These are phyloP conservation scores for Nibea albiflora DNA, from an alignment of 2,113 vertebrate genomes.

Conservation along the genomic window DNA sequence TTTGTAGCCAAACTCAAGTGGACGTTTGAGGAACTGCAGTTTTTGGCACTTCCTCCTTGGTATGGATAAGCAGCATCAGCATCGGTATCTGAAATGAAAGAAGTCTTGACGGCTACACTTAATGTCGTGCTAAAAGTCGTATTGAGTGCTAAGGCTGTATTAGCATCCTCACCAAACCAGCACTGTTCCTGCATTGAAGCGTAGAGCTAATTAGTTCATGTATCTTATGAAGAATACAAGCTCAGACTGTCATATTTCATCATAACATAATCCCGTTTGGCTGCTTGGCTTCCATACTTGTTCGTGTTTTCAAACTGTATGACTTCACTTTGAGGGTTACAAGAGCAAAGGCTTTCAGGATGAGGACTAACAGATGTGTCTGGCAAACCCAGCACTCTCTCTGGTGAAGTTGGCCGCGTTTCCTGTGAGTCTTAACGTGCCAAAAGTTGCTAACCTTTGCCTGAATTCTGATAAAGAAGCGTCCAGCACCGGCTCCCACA, in stretches of 20 bases:
- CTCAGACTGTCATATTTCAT: not conserved
- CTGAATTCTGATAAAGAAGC: not conserved
- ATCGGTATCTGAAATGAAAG: not conserved
- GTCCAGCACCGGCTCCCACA: not conserved
- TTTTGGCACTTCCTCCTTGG: not conserved
- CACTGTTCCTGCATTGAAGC: not conserved
- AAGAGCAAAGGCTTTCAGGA: not conserved
- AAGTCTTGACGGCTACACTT: not conserved
- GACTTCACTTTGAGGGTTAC: not conserved
- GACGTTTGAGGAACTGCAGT: no score
- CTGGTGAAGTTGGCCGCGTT: not conserved
- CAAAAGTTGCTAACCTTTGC: not conserved
- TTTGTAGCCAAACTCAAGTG: no score
- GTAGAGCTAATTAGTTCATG: not conserved
- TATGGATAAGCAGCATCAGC: no score
- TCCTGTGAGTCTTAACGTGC: not conserved
- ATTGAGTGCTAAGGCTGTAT: no score
- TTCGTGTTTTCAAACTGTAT: not conserved
- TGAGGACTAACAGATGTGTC: constrained; percentile 1
- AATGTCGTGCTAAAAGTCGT: not conserved
- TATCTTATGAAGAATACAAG: not conserved
- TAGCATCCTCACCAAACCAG: not conserved
- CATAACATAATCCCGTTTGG: not conserved
- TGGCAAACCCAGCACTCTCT: not conserved
- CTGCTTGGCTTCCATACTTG: not conserved